These are phyloP conservation scores for Ochropleura plecta DNA, from an alignment of 2,888 invertebrate genomes.

Conservation along the genomic window DNA sequence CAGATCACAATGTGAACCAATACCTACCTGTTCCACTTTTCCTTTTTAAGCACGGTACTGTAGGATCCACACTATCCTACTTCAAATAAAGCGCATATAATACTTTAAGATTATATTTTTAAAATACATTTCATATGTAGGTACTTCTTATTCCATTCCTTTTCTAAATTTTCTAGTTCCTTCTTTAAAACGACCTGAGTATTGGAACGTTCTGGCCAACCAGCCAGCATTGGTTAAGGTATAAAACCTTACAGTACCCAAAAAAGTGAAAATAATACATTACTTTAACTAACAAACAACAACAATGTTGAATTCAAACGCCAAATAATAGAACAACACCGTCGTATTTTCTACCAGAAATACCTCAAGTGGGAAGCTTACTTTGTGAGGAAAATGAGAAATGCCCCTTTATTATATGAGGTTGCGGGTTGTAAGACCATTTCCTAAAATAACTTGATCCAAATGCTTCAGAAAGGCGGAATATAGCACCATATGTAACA, in stretches of 20 bases:
- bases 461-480: constrained; percentile 51
- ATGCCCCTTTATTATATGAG: constrained; percentile 64
- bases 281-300: constrained; percentile 14
- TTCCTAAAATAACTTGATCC: constrained; percentile 69
- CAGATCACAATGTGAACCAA: too few relatives aligned
- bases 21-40: too few relatives aligned
- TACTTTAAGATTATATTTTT: too few relatives aligned
- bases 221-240: too few relatives aligned
- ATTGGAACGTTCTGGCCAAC: too few relatives aligned
- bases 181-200: too few relatives aligned
- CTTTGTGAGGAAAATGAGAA: constrained; percentile 65
- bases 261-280: background rate
- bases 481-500: constrained; percentile 43
- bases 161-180: too few relatives aligned
- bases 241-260: background rate
- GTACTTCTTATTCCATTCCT: too few relatives aligned
- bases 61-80: too few relatives aligned
- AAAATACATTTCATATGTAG: too few relatives aligned
- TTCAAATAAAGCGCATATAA: too few relatives aligned
- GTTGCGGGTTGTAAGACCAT: constrained; percentile 56
- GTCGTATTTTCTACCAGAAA: constrained; percentile 24
- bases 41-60: too few relatives aligned
- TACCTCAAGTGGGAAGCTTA: constrained; percentile 27
- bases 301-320: background rate
- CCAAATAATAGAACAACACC: constrained; percentile 15